Evolutionary conservation across 1,140 invertebrate species (phyloP).

Genomic region (Temnothorax nylanderi): DNA sequence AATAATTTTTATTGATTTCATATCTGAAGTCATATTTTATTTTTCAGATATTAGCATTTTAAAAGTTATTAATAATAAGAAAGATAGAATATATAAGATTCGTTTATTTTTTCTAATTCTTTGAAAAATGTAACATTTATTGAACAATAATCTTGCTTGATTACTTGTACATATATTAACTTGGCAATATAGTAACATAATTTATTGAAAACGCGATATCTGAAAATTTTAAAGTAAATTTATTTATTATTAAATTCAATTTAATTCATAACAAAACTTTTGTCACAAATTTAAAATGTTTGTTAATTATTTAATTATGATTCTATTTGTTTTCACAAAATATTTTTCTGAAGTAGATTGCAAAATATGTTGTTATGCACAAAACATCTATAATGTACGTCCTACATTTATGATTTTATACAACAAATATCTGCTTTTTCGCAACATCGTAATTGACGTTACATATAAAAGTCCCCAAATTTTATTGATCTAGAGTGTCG

Average conservation of each 20-base stretch:
- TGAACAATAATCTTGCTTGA: background rate
- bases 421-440: background rate
- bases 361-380: background rate
- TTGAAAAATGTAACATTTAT: background rate
- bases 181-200: background rate
- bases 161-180: background rate
- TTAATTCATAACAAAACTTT: background rate
- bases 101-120: background rate
- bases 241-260: slow-evolving; percentile 10
- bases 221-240: background rate
- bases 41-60: background rate
- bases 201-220: background rate
- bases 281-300: background rate
- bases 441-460: slow-evolving; percentile 2
- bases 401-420: slow-evolving; percentile 10
- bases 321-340: background rate
- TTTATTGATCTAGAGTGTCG: background rate
- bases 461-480: background rate
- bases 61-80: background rate
- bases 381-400: background rate
- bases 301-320: background rate
- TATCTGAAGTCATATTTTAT: background rate
- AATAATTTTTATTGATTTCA: background rate
- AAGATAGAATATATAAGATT: background rate
- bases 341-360: background rate